Conservation (phyloP, 2,888 invertebrate species). For the Coleophora deauratella region DNA sequence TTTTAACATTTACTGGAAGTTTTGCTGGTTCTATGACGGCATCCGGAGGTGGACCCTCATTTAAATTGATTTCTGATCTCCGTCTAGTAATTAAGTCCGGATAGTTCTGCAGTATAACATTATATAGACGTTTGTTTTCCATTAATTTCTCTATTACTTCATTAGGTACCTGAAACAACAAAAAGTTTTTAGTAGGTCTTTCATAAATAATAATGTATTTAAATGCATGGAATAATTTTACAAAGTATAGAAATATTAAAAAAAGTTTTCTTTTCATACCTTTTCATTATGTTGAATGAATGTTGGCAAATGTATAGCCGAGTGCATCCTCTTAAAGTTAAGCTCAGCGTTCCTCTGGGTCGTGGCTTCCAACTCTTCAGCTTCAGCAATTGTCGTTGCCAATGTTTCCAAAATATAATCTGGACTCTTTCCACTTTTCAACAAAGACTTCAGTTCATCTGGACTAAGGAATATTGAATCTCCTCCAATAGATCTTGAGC, state of each 20-base stretch:
- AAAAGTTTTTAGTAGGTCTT: slow-evolving; percentile 5
- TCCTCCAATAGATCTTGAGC: slow-evolving; percentile 60
- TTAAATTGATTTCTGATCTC: slow-evolving; percentile 74
- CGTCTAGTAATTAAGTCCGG: slow-evolving; percentile 77
- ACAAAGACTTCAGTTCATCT: slow-evolving; percentile 77
- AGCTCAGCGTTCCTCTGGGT: slow-evolving; percentile 61
- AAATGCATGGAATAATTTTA: too few relatives aligned
- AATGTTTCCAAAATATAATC: slow-evolving; percentile 78
- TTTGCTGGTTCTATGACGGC: slow-evolving; percentile 39
- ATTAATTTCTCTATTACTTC: slow-evolving; percentile 80
- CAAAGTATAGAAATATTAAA: too few relatives aligned
- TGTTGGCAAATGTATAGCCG: slow-evolving; percentile 85
- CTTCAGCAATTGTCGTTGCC: slow-evolving; percentile 70
- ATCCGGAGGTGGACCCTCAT: slow-evolving; percentile 26
- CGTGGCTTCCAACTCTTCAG: slow-evolving; percentile 54
- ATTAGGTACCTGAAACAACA: slow-evolving; percentile 74
- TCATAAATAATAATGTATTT: too few relatives aligned
- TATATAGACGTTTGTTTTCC: slow-evolving; percentile 77
- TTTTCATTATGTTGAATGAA: slow-evolving; percentile 82
- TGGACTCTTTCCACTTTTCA: slow-evolving; percentile 80
- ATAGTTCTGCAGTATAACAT: slow-evolving; percentile 80
- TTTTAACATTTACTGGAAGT: slow-evolving; percentile 34
- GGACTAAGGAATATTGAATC: slow-evolving; percentile 71
- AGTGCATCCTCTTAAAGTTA: slow-evolving; percentile 63
- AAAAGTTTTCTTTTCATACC: slow-evolving; percentile 39